phyloP scores from a whole-genome alignment of 2,113 vertebrate species.

The Trogon melanurus region DNA sequence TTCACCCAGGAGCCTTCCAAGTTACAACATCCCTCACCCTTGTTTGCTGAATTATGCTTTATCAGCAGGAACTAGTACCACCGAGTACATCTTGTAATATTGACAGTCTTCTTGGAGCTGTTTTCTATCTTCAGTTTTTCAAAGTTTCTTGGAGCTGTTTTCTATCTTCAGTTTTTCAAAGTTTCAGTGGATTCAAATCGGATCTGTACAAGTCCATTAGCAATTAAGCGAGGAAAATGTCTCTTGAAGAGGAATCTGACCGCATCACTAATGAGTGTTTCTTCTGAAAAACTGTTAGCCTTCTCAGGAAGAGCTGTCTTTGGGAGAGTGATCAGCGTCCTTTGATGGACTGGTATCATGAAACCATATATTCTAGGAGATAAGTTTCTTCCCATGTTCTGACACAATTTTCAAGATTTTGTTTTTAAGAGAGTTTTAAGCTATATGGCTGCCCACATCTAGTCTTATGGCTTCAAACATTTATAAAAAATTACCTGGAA shows the following conservation, averaged over 20 bases:
- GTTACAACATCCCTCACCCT: background rate
- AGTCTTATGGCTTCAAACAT: background rate
- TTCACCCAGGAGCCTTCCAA: background rate
- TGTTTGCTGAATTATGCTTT: background rate
- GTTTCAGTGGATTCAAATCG: background rate
- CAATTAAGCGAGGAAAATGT: background rate
- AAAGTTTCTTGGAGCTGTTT: background rate
- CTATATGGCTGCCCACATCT: background rate
- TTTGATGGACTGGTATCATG: background rate
- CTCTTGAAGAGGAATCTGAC: background rate
- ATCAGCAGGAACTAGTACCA: background rate
- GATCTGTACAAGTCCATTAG: background rate
- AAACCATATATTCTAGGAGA: background rate
- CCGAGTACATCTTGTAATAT: background rate
- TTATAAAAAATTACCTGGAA: background rate
- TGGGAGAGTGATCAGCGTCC: background rate
- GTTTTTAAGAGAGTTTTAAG: background rate
- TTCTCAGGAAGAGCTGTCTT: background rate
- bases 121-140: background rate
- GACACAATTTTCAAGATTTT: background rate
- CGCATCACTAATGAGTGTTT: background rate
- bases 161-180: background rate
- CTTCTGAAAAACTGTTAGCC: background rate
- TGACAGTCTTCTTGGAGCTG: background rate
- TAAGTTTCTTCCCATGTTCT: background rate